phyloP scores from a whole-genome alignment of 2,888 invertebrate species.

The Eilema griseolum region DNA sequence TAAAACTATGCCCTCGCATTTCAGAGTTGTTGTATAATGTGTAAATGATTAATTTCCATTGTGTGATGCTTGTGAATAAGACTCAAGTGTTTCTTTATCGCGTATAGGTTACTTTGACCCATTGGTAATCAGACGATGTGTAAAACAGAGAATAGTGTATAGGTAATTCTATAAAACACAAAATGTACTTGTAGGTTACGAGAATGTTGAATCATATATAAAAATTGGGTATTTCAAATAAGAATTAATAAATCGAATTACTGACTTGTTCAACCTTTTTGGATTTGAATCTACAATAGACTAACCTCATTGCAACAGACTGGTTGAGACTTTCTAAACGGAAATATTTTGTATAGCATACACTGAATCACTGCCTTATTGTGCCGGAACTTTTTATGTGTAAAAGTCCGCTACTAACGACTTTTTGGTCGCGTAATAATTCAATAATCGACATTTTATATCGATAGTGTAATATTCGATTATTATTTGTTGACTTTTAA shows the following conservation, averaged over 20 bases:
- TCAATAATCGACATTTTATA: constrained; percentile 49
- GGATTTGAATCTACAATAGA: constrained; percentile 87
- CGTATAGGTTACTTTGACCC: constrained; percentile 76
- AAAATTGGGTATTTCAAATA: constrained; percentile 81
- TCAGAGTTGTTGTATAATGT: constrained; percentile 76
- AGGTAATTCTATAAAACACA: constrained; percentile 83
- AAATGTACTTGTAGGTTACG: constrained; percentile 85
- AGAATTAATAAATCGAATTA: constrained; percentile 80
- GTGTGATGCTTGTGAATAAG: constrained; percentile 60
- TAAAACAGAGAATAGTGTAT: constrained; percentile 81
- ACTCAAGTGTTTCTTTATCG: constrained; percentile 64
- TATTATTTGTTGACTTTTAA: constrained; percentile 55
- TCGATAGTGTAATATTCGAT: constrained; percentile 38
- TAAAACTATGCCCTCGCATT: constrained; percentile 79
- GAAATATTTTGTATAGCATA: constrained; percentile 85
- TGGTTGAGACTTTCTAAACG: constrained; percentile 82
- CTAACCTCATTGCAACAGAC: constrained; percentile 85
- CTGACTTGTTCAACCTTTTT: constrained; percentile 84
- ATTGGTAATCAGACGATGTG: constrained; percentile 80
- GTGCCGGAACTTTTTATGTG: constrained; percentile 81
- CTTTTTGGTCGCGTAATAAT: constrained; percentile 56
- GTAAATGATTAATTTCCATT: constrained; percentile 63
- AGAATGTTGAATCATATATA: constrained; percentile 84
- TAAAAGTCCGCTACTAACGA: constrained; percentile 61
- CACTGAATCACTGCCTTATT: constrained; percentile 86